A percentile compares a stretch with the other conserved stretches of the same genome.
Conservation (phyloP, 2,888 invertebrate species). For the Acrobasis consociella region DNA sequence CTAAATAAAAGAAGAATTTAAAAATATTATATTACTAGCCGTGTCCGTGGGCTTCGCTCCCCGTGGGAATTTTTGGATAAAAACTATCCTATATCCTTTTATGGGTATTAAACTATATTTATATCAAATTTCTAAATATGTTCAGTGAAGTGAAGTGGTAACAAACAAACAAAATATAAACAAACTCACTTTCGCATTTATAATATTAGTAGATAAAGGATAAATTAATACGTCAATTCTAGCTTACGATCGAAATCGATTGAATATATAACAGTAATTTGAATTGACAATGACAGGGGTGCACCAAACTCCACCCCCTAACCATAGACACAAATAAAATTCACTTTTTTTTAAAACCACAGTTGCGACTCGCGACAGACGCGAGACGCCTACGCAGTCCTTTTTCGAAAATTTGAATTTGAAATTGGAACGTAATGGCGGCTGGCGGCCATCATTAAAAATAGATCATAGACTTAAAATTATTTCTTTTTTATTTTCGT, state of each 20-base stretch:
- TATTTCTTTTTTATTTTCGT: constrained; percentile 29
- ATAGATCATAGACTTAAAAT: constrained; percentile 65
- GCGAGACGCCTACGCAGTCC: constrained; percentile 58
- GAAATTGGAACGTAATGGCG: constrained; percentile 66
- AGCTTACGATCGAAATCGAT: constrained; percentile 46
- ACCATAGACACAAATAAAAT: constrained; percentile 46
- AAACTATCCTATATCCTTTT: too few species aligned
- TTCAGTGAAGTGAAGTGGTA: too few species aligned
- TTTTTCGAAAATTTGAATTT: constrained; percentile 60
- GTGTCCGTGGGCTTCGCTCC: too few species aligned
- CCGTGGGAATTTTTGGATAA: too few species aligned
- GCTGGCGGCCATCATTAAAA: constrained; percentile 71
- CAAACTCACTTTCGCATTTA: too few species aligned
- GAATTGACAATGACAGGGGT: constrained; percentile 36
- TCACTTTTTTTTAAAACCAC: constrained; percentile 59
- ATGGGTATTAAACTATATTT: too few species aligned
- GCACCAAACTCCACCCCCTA: constrained; percentile 33
- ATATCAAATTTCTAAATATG: too few species aligned
- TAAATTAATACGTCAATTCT: constrained; percentile 13
- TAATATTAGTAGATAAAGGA: too few species aligned
- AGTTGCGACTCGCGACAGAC: constrained; percentile 53
- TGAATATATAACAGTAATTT: constrained; percentile 44
- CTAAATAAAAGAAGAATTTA: too few species aligned
- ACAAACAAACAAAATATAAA: too few species aligned
- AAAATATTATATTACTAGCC: constrained; percentile 8